These are phyloP conservation scores for Sepioteuthis lessoniana DNA, from an alignment of 2,888 invertebrate species.

Conservation along the genomic window DNA sequence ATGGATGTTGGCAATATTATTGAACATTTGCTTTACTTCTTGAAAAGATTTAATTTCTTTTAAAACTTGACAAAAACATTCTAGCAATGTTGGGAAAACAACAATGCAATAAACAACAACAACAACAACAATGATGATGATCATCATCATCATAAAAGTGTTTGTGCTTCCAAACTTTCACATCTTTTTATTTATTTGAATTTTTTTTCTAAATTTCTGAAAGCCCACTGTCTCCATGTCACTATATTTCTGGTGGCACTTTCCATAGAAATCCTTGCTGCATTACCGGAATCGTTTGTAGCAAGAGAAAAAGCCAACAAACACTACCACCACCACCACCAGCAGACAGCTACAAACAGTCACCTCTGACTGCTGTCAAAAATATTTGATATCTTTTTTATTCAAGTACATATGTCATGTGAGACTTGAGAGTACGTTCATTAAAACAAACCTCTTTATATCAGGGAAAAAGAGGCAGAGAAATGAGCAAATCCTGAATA, in stretches of 20 bases:
- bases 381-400: no score
- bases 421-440: no score
- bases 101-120: background rate
- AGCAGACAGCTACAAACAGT: no score
- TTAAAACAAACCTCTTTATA: no score
- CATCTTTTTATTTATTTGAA: background rate
- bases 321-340: no score
- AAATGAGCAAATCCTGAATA: no score
- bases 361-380: no score
- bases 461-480: no score
- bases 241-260: background rate
- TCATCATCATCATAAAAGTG: background rate
- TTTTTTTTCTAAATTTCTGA: background rate
- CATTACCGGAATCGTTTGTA: no score
- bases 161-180: background rate
- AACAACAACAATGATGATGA: background rate
- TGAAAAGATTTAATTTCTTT: background rate
- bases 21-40: background rate
- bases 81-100: background rate
- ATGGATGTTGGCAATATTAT: conserved; percentile 10
- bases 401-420: no score
- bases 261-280: background rate
- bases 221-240: background rate
- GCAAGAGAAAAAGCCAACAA: no score
- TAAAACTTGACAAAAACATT: background rate